A percentile compares a stretch with the other conserved stretches of the same genome.
Conservation (phyloP, 2,797 vertebrate species). For the Paguma larvata region DNA sequence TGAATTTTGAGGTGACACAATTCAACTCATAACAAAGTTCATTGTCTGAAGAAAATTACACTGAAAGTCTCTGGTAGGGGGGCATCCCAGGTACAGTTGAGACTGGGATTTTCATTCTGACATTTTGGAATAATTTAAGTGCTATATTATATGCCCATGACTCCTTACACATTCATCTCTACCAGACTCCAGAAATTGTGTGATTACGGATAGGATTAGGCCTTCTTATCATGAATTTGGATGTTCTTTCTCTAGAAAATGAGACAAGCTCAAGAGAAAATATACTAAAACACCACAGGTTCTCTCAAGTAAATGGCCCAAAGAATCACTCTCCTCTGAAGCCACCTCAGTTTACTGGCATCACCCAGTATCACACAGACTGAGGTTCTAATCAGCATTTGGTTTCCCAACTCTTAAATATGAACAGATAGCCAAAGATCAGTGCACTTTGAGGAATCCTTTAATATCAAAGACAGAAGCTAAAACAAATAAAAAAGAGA, state of each 20-base stretch:
- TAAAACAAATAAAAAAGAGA: not conserved
- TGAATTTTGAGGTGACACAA: not conserved
- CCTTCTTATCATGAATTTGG: not conserved
- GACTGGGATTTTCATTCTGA: not conserved
- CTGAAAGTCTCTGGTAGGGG: not conserved
- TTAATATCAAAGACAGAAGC: not conserved
- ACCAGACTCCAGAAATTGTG: not conserved
- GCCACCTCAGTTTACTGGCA: not conserved
- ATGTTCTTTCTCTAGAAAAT: constrained; percentile 26
- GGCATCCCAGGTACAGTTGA: not conserved
- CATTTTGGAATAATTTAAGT: not conserved
- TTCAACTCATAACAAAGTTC: not conserved
- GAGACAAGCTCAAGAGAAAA: not conserved
- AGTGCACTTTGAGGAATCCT: not conserved
- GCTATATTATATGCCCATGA: not conserved
- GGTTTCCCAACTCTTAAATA: not conserved
- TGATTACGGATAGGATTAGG: not conserved
- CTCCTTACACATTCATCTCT: not conserved
- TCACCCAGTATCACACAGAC: not conserved
- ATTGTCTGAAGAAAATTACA: not conserved
- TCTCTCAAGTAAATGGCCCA: not conserved
- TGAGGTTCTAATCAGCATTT: not conserved
- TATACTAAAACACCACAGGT: not conserved
- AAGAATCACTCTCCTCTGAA: not conserved
- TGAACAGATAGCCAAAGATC: not conserved